Base-by-base conservation (phyloP, 2,797 vertebrate genomes). In the Girardinus metallicus region DNA sequence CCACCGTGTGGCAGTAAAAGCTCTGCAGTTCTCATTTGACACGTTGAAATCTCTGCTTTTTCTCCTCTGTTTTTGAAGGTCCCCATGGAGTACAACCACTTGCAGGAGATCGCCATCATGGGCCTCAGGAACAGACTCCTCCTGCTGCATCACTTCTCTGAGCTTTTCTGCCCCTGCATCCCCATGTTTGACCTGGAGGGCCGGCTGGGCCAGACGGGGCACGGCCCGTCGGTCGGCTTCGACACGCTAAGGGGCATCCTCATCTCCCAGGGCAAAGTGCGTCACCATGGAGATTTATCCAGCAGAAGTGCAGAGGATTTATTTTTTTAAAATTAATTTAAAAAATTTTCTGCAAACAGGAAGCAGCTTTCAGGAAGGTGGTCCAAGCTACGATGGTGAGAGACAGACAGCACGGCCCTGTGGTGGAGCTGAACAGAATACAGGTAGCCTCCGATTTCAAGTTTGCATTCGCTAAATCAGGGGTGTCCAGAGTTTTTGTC, bases 171-270 rank as follows among this genome's bases (percentile, higher is more conserved):
- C 88, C 99, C 99, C 21, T 99, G 99, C 78, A 99, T 99, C 89
- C 98, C 98, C 70, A 99, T 99, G 99, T 99, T 99, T 18, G 97
- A 99, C 94, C 96, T 99, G 77, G 98, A 99, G 93, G 98, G 98
- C 23, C 96, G 97, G 10, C 97, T 99, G 18, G 98, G 97, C 9
- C 98, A 99, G 91, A 96, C 97, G 0, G 97, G 97, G 13, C 98
- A 98, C 0, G 98, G 98, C 26, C 97, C 98, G 3, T 97, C 97
- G 0, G 96, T 99, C 85, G 99, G 99, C 1, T 98, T 99, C 47
- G 97, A 99, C 89, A 97, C 97, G 0, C 96, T 99, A 1, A 94
- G 99, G 26, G 99, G 99, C 68, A 99, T 99, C 92, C 95, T 99
- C 74, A 99, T 99, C 93, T 99, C 98, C 7, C 98, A 99, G 96